Percentiles rank a stretch among this genome's conserved stretches.
Conservation (phyloP, 37 sponge, comb jelly and placozoan genomes). For the Dysidea cf. avara region DNA sequence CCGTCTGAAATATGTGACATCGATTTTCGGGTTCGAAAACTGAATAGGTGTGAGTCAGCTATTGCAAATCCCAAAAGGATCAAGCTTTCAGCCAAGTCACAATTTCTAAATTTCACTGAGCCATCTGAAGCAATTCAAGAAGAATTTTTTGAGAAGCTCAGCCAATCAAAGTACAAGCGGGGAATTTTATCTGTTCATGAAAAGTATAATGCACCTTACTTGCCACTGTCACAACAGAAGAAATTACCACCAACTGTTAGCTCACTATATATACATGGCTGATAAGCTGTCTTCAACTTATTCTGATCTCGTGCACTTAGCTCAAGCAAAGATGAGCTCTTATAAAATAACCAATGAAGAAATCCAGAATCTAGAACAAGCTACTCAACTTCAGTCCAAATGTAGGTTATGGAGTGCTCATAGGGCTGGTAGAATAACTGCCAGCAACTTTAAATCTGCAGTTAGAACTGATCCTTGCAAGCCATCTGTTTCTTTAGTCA, state of each 20-base stretch:
- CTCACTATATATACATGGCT: neutral
- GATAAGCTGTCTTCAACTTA: neutral
- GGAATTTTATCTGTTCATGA: slow-evolving; percentile 19
- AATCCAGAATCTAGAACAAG: neutral
- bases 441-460: slow-evolving; percentile 3
- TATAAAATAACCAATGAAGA: slow-evolving; percentile 4
- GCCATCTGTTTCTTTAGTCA: slow-evolving; percentile 17
- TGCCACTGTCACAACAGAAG: neutral
- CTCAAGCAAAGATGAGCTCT: neutral
- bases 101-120: too few species aligned
- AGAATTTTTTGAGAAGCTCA: neutral
- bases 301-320: slow-evolving; percentile 2
- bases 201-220: neutral
- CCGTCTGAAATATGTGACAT: too few species aligned
- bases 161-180: slow-evolving; percentile 5
- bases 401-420: slow-evolving; percentile 17
- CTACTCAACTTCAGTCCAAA: slow-evolving; percentile 4
- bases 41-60: too few species aligned
- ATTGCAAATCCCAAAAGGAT: too few species aligned
- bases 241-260: slow-evolving; percentile 1
- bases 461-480: neutral
- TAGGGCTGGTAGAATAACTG: slow-evolving; percentile 37
- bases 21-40: too few species aligned
- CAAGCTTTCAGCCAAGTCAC: too few species aligned
- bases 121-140: slow-evolving; percentile 4